Evolutionary conservation across 2,113 vertebrate genomes (phyloP).

Genomic region (Alexandromys fortis): DNA sequence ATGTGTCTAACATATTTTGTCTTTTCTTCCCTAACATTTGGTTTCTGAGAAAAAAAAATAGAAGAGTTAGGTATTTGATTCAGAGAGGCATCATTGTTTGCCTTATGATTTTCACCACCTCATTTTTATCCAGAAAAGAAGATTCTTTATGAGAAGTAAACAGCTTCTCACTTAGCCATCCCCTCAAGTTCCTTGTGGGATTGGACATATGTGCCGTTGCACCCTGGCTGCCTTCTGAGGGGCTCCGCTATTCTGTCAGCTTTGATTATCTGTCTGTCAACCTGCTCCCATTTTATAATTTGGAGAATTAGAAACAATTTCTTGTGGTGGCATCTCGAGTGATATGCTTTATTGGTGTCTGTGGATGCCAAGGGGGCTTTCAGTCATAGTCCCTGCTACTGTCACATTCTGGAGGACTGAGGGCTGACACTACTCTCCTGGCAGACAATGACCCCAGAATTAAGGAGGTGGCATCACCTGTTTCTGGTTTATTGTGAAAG

Average conservation of each 20-base stretch:
- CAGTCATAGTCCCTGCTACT: constrained; percentile 45
- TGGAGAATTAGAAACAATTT: constrained; percentile 70
- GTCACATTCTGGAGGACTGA: not conserved
- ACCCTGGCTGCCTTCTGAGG: not conserved
- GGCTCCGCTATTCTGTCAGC: constrained; percentile 36
- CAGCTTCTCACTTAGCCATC: not conserved
- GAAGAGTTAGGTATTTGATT: constrained; percentile 49
- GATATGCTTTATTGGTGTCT: constrained; percentile 37
- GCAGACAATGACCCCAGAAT: not conserved
- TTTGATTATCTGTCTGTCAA: constrained; percentile 52
- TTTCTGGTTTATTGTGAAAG: not conserved
- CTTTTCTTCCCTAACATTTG: constrained; percentile 53
- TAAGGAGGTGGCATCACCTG: not conserved
- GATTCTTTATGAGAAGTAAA: constrained; percentile 32
- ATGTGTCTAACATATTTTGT: constrained; percentile 46
- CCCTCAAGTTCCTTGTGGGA: not conserved
- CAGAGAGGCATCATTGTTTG: not conserved
- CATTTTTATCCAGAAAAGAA: not conserved
- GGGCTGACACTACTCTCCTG: not conserved
- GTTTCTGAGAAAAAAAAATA: constrained; percentile 45
- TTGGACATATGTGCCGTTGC: not conserved
- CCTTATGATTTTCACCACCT: not conserved
- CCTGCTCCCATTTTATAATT: constrained; percentile 58
- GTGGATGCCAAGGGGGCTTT: not conserved
- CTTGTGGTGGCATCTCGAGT: not conserved